Percentiles rank a stretch among this genome's conserved stretches.
Evolutionary conservation across 1,140 invertebrate genomes (phyloP).

Genomic region (Drosophila ficusphila): DNA sequence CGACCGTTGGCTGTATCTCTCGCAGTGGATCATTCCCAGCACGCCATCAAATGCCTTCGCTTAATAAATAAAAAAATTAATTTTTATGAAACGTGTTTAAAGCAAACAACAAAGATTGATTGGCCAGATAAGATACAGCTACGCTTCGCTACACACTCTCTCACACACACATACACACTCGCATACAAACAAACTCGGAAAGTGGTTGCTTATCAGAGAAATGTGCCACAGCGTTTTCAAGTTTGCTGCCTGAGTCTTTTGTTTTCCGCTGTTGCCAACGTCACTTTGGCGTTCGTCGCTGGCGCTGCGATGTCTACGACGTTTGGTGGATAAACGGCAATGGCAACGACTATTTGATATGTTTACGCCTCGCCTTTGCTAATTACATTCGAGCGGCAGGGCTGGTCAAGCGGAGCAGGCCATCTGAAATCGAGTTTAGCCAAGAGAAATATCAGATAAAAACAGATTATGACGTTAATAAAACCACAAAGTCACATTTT

Average conservation of each 20-base stretch:
- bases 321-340: slow-evolving; percentile 31
- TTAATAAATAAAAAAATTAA: slow-evolving; percentile 82
- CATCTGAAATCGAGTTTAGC: neutral
- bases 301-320: slow-evolving; percentile 71
- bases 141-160: slow-evolving; percentile 52
- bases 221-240: slow-evolving; percentile 67
- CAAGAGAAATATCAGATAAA: neutral
- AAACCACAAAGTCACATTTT: slow-evolving; percentile 8
- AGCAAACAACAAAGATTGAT: slow-evolving; percentile 82
- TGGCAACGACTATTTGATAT: slow-evolving; percentile 32
- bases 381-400: slow-evolving; percentile 5
- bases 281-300: slow-evolving; percentile 28
- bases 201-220: slow-evolving; percentile 65
- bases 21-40: slow-evolving; percentile 56
- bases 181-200: slow-evolving; percentile 1
- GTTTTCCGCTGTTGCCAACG: slow-evolving; percentile 70
- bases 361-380: slow-evolving; percentile 26
- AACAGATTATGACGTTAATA: neutral
- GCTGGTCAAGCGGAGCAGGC: neutral
- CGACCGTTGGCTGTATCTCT: slow-evolving; percentile 28
- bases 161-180: slow-evolving; percentile 16
- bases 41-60: slow-evolving; percentile 78
- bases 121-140: slow-evolving; percentile 78
- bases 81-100: slow-evolving; percentile 83
- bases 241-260: slow-evolving; percentile 76